These are phyloP conservation scores for Micrastur ruficollis DNA, from an alignment of 2,797 vertebrate genomes.

Conservation along the genomic window DNA sequence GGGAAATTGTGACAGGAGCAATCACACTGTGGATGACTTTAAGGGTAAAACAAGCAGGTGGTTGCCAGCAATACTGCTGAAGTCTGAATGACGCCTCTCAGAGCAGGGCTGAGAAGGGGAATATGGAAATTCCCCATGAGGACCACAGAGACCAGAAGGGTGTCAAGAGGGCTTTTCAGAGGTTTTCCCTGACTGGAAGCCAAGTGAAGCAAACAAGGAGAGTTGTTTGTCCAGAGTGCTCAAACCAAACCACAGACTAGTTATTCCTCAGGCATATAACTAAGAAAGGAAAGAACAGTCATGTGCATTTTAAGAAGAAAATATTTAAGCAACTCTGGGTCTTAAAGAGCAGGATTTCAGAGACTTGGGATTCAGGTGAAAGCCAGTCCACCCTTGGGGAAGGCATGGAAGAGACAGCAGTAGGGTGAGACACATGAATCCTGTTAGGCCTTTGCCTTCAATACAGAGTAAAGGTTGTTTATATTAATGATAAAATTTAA, in stretches of 20 bases:
- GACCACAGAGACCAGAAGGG: not conserved
- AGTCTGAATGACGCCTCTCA: not conserved
- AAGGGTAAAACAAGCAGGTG: not conserved
- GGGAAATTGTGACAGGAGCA: constrained; percentile 23
- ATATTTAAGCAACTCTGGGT: not conserved
- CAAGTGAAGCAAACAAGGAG: not conserved
- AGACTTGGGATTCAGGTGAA: not conserved
- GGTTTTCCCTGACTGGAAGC: not conserved
- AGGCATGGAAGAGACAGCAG: not conserved
- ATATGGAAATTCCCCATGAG: not conserved
- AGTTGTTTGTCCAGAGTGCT: not conserved
- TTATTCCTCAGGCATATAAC: not conserved
- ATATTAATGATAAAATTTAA: not conserved
- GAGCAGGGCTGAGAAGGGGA: not conserved
- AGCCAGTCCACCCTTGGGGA: not conserved
- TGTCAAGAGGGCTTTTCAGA: not conserved
- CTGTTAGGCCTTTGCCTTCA: not conserved
- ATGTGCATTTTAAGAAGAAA: not conserved
- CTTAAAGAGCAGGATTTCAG: not conserved
- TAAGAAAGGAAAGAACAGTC: not conserved
- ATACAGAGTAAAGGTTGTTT: not conserved
- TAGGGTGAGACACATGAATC: not conserved
- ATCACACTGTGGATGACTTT: not conserved
- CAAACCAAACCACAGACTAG: not conserved
- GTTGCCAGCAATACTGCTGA: not conserved